Evolutionary conservation across 2,797 vertebrate species (phyloP).

Genomic region (Antennarius maculatus): DNA sequence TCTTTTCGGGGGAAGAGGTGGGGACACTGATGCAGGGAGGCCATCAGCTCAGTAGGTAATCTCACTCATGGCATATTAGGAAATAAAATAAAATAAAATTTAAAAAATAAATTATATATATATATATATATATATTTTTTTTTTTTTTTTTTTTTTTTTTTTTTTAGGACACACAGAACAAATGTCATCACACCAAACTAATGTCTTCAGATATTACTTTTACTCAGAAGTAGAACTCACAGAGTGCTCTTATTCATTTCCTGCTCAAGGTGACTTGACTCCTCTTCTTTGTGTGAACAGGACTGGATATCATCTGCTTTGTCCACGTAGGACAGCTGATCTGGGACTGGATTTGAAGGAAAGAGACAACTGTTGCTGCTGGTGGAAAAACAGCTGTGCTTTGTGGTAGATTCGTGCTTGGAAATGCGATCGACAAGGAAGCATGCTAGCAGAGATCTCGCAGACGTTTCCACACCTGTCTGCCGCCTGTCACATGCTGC

Average conservation of each 20-base stretch:
- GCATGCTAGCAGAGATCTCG: slow-evolving; percentile 39
- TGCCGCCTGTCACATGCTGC: slow-evolving; percentile 47
- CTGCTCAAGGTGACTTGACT: slow-evolving; percentile 45
- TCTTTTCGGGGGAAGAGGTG: slow-evolving; percentile 54
- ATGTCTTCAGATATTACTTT: background rate
- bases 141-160: too few relatives aligned
- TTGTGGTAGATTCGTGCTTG: slow-evolving; percentile 30
- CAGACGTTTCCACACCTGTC: slow-evolving; percentile 53
- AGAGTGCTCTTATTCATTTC: slow-evolving; percentile 1
- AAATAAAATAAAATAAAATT: too few relatives aligned
- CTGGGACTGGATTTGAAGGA: slow-evolving; percentile 15
- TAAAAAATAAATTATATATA: too few relatives aligned
- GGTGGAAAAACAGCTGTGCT: slow-evolving; percentile 26
- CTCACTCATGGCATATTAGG: background rate
- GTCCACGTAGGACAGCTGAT: slow-evolving; percentile 21
- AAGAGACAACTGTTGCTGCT: slow-evolving; percentile 17
- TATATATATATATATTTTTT: too few relatives aligned
- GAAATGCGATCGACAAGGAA: slow-evolving; percentile 24
- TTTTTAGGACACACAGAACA: background rate
- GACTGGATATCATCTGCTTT: slow-evolving; percentile 35
- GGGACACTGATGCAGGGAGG: slow-evolving; percentile 67
- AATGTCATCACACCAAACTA: background rate
- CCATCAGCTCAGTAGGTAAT: slow-evolving; percentile 75
- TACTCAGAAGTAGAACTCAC: slow-evolving; percentile 4
- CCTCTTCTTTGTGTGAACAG: slow-evolving; percentile 40